Base-by-base conservation (phyloP, 2,888 invertebrate species). In the Leptinotarsa haldemani region DNA sequence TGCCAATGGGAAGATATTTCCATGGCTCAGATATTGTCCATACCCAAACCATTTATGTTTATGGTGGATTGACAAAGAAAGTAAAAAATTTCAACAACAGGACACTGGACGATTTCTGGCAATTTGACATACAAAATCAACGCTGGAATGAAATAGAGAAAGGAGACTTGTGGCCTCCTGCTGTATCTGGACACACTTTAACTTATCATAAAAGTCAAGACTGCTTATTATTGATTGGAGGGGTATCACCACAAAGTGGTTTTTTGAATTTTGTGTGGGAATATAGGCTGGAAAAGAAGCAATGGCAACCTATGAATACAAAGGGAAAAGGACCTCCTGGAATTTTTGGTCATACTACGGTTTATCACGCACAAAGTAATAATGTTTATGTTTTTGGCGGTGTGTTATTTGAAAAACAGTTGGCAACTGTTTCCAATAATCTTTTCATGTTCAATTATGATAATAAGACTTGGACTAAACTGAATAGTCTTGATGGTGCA, bases 331-430 rank as follows among this genome's bases (percentile, higher is more conserved):
- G 93, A 63, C 95, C 96, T 0, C 88, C 93, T 2, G 95, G 95
- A 48, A 90, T 97, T 46, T 97, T 95, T 83, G 97, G 97, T 0
- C 98, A 98, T 85, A 94, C 94, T 67, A 94, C 97, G 0, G 95
- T 97, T 0, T 97, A 95, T 85, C 95, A 97, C 82, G 88, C 90
- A 0, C 91, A 90, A 30, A 94, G 94, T 0, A 93, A 95, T 80
- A 94, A 95, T 82, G 90, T 98, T 73, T 98, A 97, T 83, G 90
- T 98, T 0, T 97, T 95, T 85, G 98, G 98, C 5, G 98, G 98
- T 5, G 93, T 94, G 80, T 88, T 93, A 3, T 95, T 94, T 0
- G 91, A 93, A 68, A 93, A 95, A 50, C 84, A 85, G 70, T 78
- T 84, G 69, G 84, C 86, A 13, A 80, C 82, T n/a, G 89, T 94